Base-by-base conservation (phyloP, 1,140 invertebrate species). In the Camponotus vicinus region DNA sequence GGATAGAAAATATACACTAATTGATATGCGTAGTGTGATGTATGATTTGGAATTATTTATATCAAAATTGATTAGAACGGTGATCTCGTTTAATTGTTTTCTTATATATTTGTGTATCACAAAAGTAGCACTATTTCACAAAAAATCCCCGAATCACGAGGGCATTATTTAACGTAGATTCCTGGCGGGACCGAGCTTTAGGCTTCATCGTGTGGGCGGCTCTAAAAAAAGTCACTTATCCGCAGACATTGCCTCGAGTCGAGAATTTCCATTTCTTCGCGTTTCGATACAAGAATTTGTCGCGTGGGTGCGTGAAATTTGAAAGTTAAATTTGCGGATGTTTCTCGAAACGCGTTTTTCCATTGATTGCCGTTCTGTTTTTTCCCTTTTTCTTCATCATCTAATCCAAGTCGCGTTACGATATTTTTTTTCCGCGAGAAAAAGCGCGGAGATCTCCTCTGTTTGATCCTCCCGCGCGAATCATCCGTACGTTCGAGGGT, bases 261-360 rank as follows among this genome's bases (percentile, higher is more conserved):
- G 9, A 70, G 8, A 52, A 34, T 59, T 78, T 78, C 6, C 11
- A 45, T 77, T 82, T 37, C 27, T 18, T n/a, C 21, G 15, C 21
- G 9, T 40, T 82, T 32, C 27, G 21, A 40, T 34, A 57, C 7
- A 57, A 45, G 6, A 82, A 59, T 45, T 82, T 27, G 27, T 15
- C 3, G 27, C 6, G 21, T 18, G 49, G 49, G 13, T 57, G 49
- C 34, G 37, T 32, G 79, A 45, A 61, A 82, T 71, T 34, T 57
- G 37, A 34, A 73, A 82, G 57, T 82, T 13, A 59, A 82, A 82
- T 82, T 59, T 59, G 21, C 27, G 13, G 7, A 73, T 61, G 4
- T 52, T 11, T 18, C 61, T 40, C 5, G 49, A 37, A 69, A 69
- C 13, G 37, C n/a, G 27, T 59, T 32, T 45, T n/a, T 61, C 13